Percentiles rank a stretch among this genome's conserved stretches.
phyloP scores from a whole-genome alignment of 2,113 vertebrate species.

The Sebastes schlegelii region DNA sequence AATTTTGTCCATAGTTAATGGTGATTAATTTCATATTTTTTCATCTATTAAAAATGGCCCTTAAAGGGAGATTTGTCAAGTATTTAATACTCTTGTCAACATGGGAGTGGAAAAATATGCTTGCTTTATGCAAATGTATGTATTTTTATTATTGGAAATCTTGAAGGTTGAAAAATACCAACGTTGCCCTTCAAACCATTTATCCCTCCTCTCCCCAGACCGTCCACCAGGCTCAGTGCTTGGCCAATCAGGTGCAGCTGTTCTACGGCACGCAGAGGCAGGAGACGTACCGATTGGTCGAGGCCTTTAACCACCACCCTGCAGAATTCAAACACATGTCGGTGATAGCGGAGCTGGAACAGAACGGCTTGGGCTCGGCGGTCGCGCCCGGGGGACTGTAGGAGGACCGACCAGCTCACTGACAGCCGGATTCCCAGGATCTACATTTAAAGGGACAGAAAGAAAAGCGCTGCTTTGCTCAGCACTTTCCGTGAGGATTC shows the following conservation, averaged over 20 bases:
- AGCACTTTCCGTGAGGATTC: not conserved
- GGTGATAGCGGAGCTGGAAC: slow-evolving; percentile 93
- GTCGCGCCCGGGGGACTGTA: slow-evolving; percentile 26
- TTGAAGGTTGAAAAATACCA: too few relatives aligned
- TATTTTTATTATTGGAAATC: too few relatives aligned
- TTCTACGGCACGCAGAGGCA: slow-evolving; percentile 90
- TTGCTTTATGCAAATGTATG: too few relatives aligned
- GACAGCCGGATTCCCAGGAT: not conserved
- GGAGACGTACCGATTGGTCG: slow-evolving; percentile 88
- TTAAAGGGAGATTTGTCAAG: too few relatives aligned
- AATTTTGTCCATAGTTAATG: too few relatives aligned
- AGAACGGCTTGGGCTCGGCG: slow-evolving; percentile 84
- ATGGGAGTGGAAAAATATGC: too few relatives aligned
- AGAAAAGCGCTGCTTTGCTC: not conserved
- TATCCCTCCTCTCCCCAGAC: slow-evolving; percentile 78
- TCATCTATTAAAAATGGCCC: too few relatives aligned
- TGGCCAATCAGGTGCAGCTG: slow-evolving; percentile 95
- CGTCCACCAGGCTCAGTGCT: slow-evolving; percentile 92
- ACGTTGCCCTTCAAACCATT: not conserved
- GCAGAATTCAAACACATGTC: slow-evolving; percentile 93
- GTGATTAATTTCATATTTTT: too few relatives aligned
- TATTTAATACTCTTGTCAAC: too few relatives aligned
- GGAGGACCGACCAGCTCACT: not conserved
- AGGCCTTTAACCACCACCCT: slow-evolving; percentile 92
- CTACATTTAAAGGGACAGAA: not conserved